A percentile compares a stretch with the other conserved stretches of the same genome.
Evolutionary conservation across 2,888 invertebrate species (phyloP).

Genomic region (Lasioglossum oenotherae): DNA sequence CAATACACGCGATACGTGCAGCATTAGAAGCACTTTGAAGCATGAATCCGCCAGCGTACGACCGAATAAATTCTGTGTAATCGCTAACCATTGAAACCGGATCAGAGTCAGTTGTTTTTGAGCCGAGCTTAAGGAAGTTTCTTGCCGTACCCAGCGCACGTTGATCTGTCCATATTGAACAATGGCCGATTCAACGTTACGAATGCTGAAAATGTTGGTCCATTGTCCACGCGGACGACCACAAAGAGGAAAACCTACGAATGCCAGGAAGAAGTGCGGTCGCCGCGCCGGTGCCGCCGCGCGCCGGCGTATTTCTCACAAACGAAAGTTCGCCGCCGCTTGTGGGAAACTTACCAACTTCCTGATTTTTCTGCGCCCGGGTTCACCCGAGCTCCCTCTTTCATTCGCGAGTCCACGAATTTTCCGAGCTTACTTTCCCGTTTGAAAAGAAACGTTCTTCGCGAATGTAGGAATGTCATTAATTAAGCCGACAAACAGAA

Average conservation of each 20-base stretch:
- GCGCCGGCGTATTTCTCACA: constrained; percentile 49
- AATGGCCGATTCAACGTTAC: constrained; percentile 70
- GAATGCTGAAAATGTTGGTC: constrained; percentile 70
- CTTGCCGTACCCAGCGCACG: constrained; percentile 53
- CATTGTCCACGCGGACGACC: constrained; percentile 63
- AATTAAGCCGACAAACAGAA: background rate
- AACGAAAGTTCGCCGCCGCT: constrained; percentile 36
- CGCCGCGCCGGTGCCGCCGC: constrained; percentile 16
- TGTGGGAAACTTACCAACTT: constrained; percentile 54
- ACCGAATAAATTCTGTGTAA: constrained; percentile 12
- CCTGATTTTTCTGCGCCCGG: constrained; percentile 22
- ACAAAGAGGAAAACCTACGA: constrained; percentile 57
- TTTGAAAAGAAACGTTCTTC: background rate
- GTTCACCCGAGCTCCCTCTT: background rate
- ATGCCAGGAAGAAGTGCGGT: constrained; percentile 63
- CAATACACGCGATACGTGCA: background rate
- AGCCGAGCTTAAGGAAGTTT: constrained; percentile 44
- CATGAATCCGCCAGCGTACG: background rate
- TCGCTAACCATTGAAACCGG: constrained; percentile 21
- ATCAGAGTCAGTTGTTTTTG: constrained; percentile 39
- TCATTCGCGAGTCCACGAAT: background rate
- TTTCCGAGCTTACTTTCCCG: background rate
- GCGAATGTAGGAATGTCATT: constrained; percentile 2
- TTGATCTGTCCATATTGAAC: constrained; percentile 65
- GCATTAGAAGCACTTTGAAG: background rate